Conservation (phyloP, 2,113 vertebrate genomes). For the Arenaria interpres region DNA sequence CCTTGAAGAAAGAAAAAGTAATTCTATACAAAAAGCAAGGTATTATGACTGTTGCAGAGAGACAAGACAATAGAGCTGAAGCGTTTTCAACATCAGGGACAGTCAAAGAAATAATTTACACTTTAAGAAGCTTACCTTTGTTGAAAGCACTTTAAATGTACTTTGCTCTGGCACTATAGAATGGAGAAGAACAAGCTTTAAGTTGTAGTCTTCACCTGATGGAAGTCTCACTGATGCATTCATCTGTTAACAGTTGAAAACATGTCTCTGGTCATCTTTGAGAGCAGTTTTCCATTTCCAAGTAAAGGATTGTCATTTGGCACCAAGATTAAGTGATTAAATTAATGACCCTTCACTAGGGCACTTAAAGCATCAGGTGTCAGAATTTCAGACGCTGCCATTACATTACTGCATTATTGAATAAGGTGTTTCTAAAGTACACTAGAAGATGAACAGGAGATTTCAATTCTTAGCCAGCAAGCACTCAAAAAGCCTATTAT, state of each 20-base stretch:
- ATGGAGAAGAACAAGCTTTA: slow-evolving; percentile 85
- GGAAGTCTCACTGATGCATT: slow-evolving; percentile 82
- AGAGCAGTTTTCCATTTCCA: background rate
- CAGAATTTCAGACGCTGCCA: background rate
- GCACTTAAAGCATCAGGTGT: background rate
- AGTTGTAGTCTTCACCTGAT: slow-evolving; percentile 84
- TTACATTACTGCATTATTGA: background rate
- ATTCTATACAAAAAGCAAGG: background rate
- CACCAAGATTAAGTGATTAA: background rate
- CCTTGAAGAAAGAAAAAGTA: background rate
- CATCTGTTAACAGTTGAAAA: slow-evolving; percentile 78
- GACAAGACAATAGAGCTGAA: slow-evolving; percentile 20
- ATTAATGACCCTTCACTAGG: slow-evolving; percentile 14
- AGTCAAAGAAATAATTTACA: background rate
- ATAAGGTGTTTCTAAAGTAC: background rate
- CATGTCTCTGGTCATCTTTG: background rate
- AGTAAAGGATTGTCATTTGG: background rate
- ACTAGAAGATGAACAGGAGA: background rate
- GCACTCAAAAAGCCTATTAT: background rate
- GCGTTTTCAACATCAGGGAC: background rate
- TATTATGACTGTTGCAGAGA: background rate
- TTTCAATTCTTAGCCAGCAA: background rate
- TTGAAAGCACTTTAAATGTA: slow-evolving; percentile 91
- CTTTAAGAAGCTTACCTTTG: slow-evolving; percentile 83
- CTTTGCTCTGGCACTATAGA: slow-evolving; percentile 88